Conservation (phyloP, 2,888 invertebrate species). For the Pachycephus smyrnensis region DNA sequence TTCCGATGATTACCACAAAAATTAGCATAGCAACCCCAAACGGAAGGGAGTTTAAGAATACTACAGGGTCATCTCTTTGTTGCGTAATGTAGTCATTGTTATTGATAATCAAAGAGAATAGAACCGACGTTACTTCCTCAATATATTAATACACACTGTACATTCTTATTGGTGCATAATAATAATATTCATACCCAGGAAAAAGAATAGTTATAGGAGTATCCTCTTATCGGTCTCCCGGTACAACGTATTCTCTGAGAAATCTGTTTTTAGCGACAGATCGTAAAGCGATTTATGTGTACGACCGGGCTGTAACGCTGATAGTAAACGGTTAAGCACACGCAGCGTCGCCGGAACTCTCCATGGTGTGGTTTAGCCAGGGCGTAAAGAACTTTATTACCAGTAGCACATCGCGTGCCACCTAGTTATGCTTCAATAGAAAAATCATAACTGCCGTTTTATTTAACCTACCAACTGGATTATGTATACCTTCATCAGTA, state of each 20-base stretch:
- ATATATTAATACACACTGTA: not conserved
- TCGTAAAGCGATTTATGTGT: slow-evolving; percentile 65
- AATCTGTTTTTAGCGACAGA: slow-evolving; percentile 65
- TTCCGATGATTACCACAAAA: slow-evolving; percentile 23
- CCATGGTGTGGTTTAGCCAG: slow-evolving; percentile 53
- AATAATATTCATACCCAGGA: not conserved
- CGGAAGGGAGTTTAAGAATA: slow-evolving; percentile 17
- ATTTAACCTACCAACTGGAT: not conserved
- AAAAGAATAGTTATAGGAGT: not conserved
- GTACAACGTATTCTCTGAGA: slow-evolving; percentile 53
- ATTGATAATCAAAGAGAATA: not conserved
- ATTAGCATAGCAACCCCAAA: slow-evolving; percentile 21
- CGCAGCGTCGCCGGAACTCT: slow-evolving; percentile 28
- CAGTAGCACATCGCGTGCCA: slow-evolving; percentile 44
- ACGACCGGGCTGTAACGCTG: slow-evolving; percentile 59
- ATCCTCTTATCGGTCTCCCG: not conserved
- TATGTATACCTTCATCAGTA: not conserved
- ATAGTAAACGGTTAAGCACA: slow-evolving; percentile 60
- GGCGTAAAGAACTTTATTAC: slow-evolving; percentile 63
- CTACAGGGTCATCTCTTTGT: not conserved
- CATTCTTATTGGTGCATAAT: not conserved
- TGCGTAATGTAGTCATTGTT: not conserved
- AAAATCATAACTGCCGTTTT: slow-evolving; percentile 53
- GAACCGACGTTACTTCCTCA: too few species aligned
- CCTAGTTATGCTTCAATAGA: slow-evolving; percentile 61